Base-by-base conservation (phyloP, 2,888 invertebrate genomes). In the Acanthopleura granulata region DNA sequence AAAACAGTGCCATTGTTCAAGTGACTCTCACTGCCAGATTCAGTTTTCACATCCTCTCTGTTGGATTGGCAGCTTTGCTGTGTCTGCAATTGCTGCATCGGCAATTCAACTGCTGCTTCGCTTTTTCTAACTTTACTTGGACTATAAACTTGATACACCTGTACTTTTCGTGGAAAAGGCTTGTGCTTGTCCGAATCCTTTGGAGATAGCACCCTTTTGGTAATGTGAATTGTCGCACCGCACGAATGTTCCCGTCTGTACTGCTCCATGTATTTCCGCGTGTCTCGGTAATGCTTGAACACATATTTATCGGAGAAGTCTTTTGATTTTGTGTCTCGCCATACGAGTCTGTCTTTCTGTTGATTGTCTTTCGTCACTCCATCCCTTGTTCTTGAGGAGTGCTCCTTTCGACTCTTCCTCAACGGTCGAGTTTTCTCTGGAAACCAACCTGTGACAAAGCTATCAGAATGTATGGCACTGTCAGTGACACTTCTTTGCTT, bases 221-320 rank as follows among this genome's bases (percentile, higher is more conserved):
- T 57, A 9, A 57, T 57, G 57, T 57, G 57, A 57, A 57, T 57
- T 18, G 57, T 57, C 12, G 57, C 57, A 6, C 57, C 57, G 22
- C 57, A 57, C 6, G 57, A 18, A 69, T 84, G 82, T 62, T 85
- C 81, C 72, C 78, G 77, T 61, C 84, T 75, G 74, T 85, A 84
- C 69, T 84, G 85, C 78, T 79, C 79, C 73, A 80, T 83, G 72
- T 79, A 84, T 75, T 66, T 79, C 75, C 74, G 77, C 74, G 66
- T 73, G 57, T 78, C 82, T 75, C 72, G 74, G 78, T 83, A 84
- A 78, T 84, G 83, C 75, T 81, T 83, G 76, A 84, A 84, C 27
- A 81, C 79, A 80, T 77, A 83, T 40, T 72, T 75, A 51, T 51
- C 71, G 30, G 27, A 49, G 69, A 70, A 9, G 40, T 40, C 40